Evolutionary conservation across 2,113 vertebrate genomes (phyloP), one percentile per base, ranked within the genome.

Genomic region (Cercopithecus mona): DNA sequence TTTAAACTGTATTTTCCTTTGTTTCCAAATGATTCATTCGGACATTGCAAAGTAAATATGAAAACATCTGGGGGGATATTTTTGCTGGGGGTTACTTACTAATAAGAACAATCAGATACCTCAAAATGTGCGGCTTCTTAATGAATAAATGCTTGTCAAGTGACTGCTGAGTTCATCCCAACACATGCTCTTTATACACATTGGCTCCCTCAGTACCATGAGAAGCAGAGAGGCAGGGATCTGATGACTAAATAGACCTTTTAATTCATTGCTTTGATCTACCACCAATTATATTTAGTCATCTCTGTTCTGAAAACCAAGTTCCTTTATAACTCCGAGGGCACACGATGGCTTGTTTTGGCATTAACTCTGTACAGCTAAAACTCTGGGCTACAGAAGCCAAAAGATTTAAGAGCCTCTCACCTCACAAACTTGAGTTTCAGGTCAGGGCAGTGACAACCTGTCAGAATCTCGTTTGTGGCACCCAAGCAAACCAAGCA

Each of bases 391-490:
- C 91, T 96, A 90, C 55, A 97, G 95, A 97, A 92, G 66, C 95
- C 95, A 90, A 95, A 96, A 98, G 98, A 98, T 97, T 97, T 97
- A 97, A 96, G 64, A 94, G 0, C 0, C 25, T 96, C 92, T 95
- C 93, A 95, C 48, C 93, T 98, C 97, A 97, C 97, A 98, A 98
- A 98, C 96, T 96, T 92, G 91, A 94, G 86, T 96, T 97, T 89
- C 68, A 86, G 94, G 91, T 94, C 82, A 10, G 76, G 75, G 87
- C 80, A 98, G 81, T 85, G 94, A 57, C 61, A 88, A 97, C 88
- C 86, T 96, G 95, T 83, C 81, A 98, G 96, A 98, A 79, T 73
- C 98, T 89, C 17, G 52, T 97, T 97, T 92, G 90, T 93, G 94
- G 64, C 85, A 79, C 96, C 89, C 59, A 40, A 35, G 91, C 52